These are phyloP conservation scores for Mionectes macconnelli DNA, from an alignment of 2,113 vertebrate genomes.

Conservation along the genomic window DNA sequence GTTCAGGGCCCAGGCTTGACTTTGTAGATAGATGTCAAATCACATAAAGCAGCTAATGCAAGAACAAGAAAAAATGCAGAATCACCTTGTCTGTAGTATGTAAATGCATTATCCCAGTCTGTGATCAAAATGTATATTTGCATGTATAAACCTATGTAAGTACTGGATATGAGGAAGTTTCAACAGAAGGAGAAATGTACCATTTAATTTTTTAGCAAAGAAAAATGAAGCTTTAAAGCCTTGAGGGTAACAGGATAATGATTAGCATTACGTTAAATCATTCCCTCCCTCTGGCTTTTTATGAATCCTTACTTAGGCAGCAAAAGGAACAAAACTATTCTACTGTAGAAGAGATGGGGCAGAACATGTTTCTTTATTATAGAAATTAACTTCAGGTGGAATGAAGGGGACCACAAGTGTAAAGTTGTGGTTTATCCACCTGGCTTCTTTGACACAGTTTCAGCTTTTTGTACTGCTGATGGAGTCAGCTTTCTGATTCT, in stretches of 20 bases:
- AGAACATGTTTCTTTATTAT: not conserved
- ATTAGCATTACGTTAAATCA: not conserved
- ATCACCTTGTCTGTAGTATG: not conserved
- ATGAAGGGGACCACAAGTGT: not conserved
- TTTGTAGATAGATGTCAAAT: slow-evolving; percentile 48
- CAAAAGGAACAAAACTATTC: slow-evolving; percentile 37
- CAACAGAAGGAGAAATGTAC: slow-evolving; percentile 23
- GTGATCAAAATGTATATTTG: slow-evolving; percentile 44
- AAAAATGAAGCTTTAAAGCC: slow-evolving; percentile 5
- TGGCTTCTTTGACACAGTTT: not conserved
- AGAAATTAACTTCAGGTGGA: not conserved
- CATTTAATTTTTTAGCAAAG: slow-evolving; percentile 32
- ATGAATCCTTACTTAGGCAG: not conserved
- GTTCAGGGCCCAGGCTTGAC: not conserved
- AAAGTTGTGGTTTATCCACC: not conserved
- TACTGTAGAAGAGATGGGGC: not conserved
- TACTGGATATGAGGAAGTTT: slow-evolving; percentile 32
- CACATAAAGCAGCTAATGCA: slow-evolving; percentile 35
- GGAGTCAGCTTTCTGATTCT: slow-evolving; percentile 22
- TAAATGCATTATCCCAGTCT: not conserved
- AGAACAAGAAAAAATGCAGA: not conserved
- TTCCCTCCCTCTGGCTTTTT: not conserved
- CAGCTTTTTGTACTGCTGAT: not conserved
- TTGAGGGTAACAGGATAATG: not conserved
- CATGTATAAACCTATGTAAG: slow-evolving; percentile 26